Evolutionary conservation across 2,888 invertebrate genomes (phyloP).

Genomic region (Pristionchus arcanus): DNA sequence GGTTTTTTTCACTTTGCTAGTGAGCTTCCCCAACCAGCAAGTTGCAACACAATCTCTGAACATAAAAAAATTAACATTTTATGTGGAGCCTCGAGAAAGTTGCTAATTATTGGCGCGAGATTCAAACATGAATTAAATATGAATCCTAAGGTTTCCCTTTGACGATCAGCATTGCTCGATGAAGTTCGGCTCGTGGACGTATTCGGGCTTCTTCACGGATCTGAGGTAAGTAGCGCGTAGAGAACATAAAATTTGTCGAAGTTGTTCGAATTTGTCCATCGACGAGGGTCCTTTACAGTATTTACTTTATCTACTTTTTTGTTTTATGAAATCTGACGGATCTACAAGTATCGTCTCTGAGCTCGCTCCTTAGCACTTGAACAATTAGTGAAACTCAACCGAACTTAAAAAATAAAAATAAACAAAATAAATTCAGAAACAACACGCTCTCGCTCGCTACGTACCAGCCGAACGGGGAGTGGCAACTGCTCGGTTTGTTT

Average conservation of each 20-base stretch:
- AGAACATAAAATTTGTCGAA: background rate
- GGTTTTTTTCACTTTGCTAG: too few species aligned
- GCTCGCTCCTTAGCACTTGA: too few species aligned
- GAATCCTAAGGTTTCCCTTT: conserved; percentile 49
- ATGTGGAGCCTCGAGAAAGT: background rate
- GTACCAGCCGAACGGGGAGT: conserved; percentile 83
- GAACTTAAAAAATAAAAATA: background rate
- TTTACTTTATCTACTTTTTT: too few species aligned
- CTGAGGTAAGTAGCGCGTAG: conserved; percentile 49
- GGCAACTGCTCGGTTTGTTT: conserved; percentile 82
- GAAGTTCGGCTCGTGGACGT: conserved; percentile 98
- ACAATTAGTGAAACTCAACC: too few species aligned
- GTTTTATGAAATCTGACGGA: too few species aligned
- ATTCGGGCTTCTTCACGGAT: conserved; percentile 76
- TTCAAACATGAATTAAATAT: background rate
- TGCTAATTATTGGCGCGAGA: background rate
- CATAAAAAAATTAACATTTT: background rate
- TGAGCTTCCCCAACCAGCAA: too few species aligned
- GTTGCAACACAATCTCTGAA: too few species aligned
- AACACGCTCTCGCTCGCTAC: conserved; percentile 82
- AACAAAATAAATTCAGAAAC: conserved; percentile 67
- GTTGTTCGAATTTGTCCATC: background rate
- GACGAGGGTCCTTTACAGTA: background rate
- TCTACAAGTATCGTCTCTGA: too few species aligned
- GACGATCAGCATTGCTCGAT: conserved; percentile 82